Conservation (phyloP, 2,888 invertebrate species). For the Drosophila atroscutellata region DNA sequence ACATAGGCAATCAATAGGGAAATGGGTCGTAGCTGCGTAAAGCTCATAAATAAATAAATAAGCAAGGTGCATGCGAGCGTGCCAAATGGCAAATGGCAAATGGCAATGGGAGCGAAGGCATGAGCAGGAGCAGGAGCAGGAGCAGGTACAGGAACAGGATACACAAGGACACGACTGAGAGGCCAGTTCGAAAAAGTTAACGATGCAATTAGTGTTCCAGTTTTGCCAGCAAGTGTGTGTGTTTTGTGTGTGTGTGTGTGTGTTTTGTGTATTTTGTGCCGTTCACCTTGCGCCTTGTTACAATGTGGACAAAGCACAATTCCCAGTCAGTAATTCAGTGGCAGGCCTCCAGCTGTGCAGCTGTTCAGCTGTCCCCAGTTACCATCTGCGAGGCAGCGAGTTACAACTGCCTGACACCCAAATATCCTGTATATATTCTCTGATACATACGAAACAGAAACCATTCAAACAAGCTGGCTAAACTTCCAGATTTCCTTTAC, state of each 20-base stretch:
- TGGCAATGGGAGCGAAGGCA: neutral
- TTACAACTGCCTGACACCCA: neutral
- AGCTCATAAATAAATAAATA: constrained; percentile 62
- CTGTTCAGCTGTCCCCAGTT: constrained; percentile 7
- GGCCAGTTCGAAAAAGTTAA: constrained; percentile 59
- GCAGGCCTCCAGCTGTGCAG: constrained; percentile 16
- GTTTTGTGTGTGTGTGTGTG: neutral
- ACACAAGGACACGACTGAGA: constrained; percentile 18
- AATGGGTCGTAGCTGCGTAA: constrained; percentile 38
- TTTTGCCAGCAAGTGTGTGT: constrained; percentile 9
- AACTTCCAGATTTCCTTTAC: too few relatives aligned
- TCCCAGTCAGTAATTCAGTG: constrained; percentile 16
- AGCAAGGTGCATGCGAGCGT: constrained; percentile 44
- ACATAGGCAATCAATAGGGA: constrained; percentile 64
- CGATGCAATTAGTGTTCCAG: constrained; percentile 69
- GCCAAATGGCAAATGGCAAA: constrained; percentile 11
- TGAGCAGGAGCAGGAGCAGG: constrained; percentile 17
- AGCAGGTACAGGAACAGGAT: constrained; percentile 9
- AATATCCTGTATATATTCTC: neutral
- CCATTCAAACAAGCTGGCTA: too few relatives aligned
- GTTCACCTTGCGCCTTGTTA: constrained; percentile 10
- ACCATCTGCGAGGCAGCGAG: neutral
- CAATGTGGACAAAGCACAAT: constrained; percentile 17
- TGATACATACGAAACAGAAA: neutral
- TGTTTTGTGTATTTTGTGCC: neutral